Conservation (phyloP, 2,113 vertebrate species). For the Semnopithecus entellus region DNA sequence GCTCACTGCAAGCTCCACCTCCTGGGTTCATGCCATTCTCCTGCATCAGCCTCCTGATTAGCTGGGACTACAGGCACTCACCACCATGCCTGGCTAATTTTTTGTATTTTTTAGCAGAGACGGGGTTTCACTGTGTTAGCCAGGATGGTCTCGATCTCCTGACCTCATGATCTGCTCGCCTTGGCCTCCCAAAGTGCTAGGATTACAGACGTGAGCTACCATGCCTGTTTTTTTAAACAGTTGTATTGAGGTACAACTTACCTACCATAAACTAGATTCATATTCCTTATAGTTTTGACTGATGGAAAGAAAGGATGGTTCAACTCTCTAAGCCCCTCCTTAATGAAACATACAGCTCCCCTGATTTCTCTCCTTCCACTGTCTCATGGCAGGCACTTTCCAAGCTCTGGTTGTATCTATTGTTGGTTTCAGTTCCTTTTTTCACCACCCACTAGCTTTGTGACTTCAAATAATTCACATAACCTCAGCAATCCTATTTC, state of each 20-base stretch:
- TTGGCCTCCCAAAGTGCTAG: too few species aligned
- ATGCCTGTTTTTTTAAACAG: neutral
- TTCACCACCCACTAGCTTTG: neutral
- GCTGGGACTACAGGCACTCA: too few species aligned
- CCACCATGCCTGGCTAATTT: too few species aligned
- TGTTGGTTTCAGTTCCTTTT: neutral
- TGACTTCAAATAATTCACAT: conserved; percentile 10
- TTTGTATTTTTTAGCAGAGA: too few species aligned
- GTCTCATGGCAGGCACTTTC: neutral
- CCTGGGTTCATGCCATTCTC: too few species aligned
- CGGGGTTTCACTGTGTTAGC: too few species aligned
- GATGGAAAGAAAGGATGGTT: neutral
- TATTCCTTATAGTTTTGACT: conserved; percentile 13
- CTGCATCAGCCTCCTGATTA: too few species aligned
- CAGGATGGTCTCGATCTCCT: too few species aligned
- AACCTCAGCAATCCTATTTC: neutral
- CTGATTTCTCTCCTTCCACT: conserved; percentile 2
- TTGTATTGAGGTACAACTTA: neutral
- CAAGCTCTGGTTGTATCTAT: neutral
- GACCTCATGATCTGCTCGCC: too few species aligned
- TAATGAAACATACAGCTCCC: neutral
- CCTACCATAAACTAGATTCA: neutral
- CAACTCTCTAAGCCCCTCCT: neutral
- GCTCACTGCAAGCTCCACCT: too few species aligned
- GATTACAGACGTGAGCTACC: too few species aligned